Evolutionary conservation across 1,140 invertebrate species (phyloP), one percentile per base, ranked within the genome.

Genomic region (Drosophila dunni): DNA sequence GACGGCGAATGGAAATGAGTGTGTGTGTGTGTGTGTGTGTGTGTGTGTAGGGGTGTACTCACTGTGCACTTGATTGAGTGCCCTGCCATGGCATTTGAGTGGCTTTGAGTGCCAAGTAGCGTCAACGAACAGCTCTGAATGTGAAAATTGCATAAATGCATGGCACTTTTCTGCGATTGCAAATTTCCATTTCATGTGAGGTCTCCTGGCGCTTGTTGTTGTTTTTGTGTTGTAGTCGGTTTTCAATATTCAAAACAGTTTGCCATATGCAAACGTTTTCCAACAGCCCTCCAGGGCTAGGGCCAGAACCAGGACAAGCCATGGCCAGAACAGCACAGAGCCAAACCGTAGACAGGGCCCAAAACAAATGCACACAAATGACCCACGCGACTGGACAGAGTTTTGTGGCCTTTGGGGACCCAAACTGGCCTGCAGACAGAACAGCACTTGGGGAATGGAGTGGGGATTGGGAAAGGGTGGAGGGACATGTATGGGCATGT

Each of bases 141-240:
- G 83, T 75, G 83, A 86, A 86, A 86, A 86, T 86, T 86, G 83
- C 83, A 86, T 89, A 88, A 86, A 86, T 86, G 84, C 83, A 88
- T 86, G 83, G 84, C 83, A 86, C 83, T 86, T 86, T 86, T 86
- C 79, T 69, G 82, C 80, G 73, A 83, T 79, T 83, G 72, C 82
- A 56, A 48, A 68, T 73, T 73, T 68, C 50, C 56, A 60, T 58
- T 58, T 34, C n/a, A 24, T 74, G 65, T 54, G 66, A 10, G 46
- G n/a, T 42, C 29, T 17, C 11, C 42, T 44, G 38, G 7, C 36
- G 13, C 20, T 38, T 50, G 29, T 13, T 56, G 10, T 6, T 51
- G 56, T 45, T 73, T 33, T 51, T 66, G 70, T 62, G 65, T 44
- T 54, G 58, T 20, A 83, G 71, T 79, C 67, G 79, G 82, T 69